Evolutionary conservation across 2,888 invertebrate genomes (phyloP).

Genomic region (Caenorhabditis sp.): DNA sequence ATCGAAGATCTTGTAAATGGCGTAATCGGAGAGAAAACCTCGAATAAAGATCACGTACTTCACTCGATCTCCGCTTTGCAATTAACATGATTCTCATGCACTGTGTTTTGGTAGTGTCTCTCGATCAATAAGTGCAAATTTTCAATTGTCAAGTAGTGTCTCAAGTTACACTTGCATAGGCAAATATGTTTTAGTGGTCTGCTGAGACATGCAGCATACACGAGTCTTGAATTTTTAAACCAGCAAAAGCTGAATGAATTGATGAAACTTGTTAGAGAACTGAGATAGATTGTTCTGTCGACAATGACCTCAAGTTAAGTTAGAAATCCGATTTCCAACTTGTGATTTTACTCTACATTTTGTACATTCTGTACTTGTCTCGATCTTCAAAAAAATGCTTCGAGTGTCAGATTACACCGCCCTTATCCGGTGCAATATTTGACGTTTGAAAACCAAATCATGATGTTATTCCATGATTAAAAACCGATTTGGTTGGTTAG

Average conservation of each 20-base stretch:
- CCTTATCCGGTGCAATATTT: background rate
- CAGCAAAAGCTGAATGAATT: background rate
- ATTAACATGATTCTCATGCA: background rate
- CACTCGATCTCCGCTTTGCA: slow-evolving; percentile 5
- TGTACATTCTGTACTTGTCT: background rate
- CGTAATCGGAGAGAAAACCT: background rate
- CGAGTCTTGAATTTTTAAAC: slow-evolving; percentile 17
- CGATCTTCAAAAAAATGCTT: slow-evolving; percentile 43
- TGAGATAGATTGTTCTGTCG: background rate
- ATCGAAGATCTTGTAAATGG: slow-evolving; percentile 35
- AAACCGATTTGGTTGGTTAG: background rate
- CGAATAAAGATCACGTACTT: slow-evolving; percentile 28
- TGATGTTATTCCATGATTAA: slow-evolving; percentile 1
- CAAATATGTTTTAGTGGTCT: slow-evolving; percentile 37
- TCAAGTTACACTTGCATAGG: slow-evolving; percentile 34
- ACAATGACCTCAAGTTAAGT: background rate
- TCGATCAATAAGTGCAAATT: slow-evolving; percentile 2
- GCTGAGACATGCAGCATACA: background rate
- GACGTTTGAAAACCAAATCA: background rate
- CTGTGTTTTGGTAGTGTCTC: slow-evolving; percentile 5
- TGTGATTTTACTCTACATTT: slow-evolving; percentile 1
- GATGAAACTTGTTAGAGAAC: background rate
- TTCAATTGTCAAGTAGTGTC: slow-evolving; percentile 20
- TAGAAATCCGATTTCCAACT: slow-evolving; percentile 21
- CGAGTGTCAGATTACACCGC: slow-evolving; percentile 2